Percentiles rank a stretch among this genome's conserved stretches.
These are phyloP conservation scores for Drosophila parvula DNA, from an alignment of 1,140 invertebrate species.

Conservation along the genomic window DNA sequence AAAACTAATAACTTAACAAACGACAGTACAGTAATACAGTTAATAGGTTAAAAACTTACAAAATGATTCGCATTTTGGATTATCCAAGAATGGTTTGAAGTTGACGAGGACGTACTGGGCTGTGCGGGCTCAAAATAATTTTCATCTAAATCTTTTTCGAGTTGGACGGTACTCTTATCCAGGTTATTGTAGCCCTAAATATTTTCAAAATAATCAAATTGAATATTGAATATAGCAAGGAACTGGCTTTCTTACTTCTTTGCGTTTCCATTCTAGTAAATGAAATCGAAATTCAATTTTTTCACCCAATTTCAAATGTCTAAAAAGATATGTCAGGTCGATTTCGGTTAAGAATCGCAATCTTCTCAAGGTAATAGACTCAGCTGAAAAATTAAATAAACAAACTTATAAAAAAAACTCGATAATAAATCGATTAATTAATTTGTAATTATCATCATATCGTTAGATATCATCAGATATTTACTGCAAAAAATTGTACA, in stretches of 20 bases:
- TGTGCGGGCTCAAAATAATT: neutral
- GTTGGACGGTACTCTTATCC: neutral
- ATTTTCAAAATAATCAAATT: neutral
- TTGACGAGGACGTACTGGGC: neutral
- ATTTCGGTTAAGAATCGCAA: neutral
- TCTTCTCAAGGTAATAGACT: slow-evolving; percentile 2
- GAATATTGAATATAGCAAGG: neutral
- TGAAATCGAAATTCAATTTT: slow-evolving; percentile 9
- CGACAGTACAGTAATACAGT: no score
- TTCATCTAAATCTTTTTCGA: neutral
- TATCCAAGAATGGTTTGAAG: neutral
- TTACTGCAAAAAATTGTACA: no score
- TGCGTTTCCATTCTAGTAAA: neutral
- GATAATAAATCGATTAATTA: no score
- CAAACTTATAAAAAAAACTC: neutral
- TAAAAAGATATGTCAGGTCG: neutral
- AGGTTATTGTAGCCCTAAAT: neutral
- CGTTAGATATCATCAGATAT: no score
- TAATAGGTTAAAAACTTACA: neutral
- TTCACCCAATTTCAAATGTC: neutral
- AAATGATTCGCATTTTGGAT: neutral
- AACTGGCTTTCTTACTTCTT: neutral
- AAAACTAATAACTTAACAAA: no score
- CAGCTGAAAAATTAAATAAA: neutral
- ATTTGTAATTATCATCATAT: no score